A percentile compares a stretch with the other conserved stretches of the same genome.
These are phyloP conservation scores for Eidolon helvum DNA, from an alignment of 2,113 vertebrate genomes.

Conservation along the genomic window DNA sequence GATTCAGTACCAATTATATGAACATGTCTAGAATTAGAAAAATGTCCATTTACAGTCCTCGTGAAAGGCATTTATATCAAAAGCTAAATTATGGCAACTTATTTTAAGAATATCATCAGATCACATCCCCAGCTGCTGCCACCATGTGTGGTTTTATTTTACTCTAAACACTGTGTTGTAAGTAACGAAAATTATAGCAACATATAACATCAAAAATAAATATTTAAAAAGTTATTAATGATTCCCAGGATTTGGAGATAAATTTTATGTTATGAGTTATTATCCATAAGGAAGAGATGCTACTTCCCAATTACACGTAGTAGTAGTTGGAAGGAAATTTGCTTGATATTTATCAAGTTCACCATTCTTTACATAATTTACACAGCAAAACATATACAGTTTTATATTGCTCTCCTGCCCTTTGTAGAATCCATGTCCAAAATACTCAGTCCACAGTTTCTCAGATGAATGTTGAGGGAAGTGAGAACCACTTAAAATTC, in stretches of 20 bases:
- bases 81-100: conserved; percentile 35
- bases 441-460: not conserved
- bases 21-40: conserved; percentile 49
- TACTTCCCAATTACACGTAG: not conserved
- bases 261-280: conserved; percentile 33
- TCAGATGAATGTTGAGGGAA: not conserved
- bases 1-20: not conserved
- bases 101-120: conserved; percentile 40
- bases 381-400: not conserved
- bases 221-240: conserved; percentile 45
- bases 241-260: conserved; percentile 34
- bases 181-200: conserved; percentile 65
- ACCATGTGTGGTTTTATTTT: conserved; percentile 63
- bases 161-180: conserved; percentile 58
- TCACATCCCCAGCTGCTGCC: conserved; percentile 64
- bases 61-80: conserved; percentile 35
- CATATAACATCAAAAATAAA: conserved; percentile 58
- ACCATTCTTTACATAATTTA: conserved; percentile 6
- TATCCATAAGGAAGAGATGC: not conserved
- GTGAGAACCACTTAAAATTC: not conserved
- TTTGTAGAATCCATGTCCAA: conserved; percentile 8
- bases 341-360: conserved; percentile 33
- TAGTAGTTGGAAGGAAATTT: not conserved
- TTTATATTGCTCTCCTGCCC: not conserved
- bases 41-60: conserved; percentile 21